phyloP scores from a whole-genome alignment of 53 echinoderm and acorn worm genomes.

The Paracentrotus lividus region DNA sequence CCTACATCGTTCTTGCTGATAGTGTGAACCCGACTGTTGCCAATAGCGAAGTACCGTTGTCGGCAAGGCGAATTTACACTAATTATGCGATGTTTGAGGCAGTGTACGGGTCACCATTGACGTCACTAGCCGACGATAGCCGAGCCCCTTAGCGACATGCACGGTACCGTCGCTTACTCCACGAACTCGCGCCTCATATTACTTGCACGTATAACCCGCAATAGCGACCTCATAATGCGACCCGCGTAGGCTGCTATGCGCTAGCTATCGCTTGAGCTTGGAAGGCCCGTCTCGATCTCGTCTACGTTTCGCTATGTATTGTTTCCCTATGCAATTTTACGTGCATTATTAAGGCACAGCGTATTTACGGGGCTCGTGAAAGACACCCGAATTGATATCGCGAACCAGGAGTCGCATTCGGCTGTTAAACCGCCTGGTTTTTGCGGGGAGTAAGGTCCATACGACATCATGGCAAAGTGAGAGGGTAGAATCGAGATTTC shows the following conservation, averaged over 20 bases:
- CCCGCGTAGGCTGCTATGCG: constrained; percentile 70
- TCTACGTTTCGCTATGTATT: neutral
- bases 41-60: constrained; percentile 45
- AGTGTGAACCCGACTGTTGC: constrained; percentile 61
- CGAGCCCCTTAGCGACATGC: constrained; percentile 74
- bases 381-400: neutral
- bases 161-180: neutral
- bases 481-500: constrained; percentile 6
- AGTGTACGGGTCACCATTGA: constrained; percentile 64
- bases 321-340: constrained; percentile 9
- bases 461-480: constrained; percentile 54
- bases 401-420: constrained; percentile 10
- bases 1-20: neutral
- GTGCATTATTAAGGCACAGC: neutral
- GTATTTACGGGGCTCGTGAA: neutral
- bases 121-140: constrained; percentile 69
- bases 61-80: constrained; percentile 68
- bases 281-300: neutral
- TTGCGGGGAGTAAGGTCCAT: constrained; percentile 39
- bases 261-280: too few species aligned
- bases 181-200: constrained; percentile 56
- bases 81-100: constrained; percentile 73
- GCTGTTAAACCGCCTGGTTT: constrained; percentile 42
- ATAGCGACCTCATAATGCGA: constrained; percentile 61
- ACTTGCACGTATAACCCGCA: constrained; percentile 23